phyloP scores from a whole-genome alignment of 1,140 invertebrate genomes.

The Colletes latitarsis region DNA sequence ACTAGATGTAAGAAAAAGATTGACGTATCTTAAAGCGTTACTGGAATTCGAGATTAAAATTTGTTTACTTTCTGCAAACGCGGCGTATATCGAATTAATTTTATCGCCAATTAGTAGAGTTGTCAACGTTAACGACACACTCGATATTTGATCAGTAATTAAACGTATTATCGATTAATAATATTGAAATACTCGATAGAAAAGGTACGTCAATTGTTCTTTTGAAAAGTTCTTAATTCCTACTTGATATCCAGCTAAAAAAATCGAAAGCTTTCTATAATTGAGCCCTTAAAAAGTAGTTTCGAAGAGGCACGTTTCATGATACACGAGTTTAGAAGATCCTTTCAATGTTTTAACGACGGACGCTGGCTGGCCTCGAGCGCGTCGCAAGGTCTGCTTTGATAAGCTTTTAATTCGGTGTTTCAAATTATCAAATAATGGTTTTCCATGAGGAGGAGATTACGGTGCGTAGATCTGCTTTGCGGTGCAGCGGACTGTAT shows the following conservation, averaged over 20 bases:
- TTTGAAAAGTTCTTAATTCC: not conserved
- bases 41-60: too few relatives aligned
- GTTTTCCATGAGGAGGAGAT: constrained; percentile 67
- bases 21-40: too few relatives aligned
- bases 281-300: too few relatives aligned
- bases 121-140: too few relatives aligned
- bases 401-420: constrained; percentile 52
- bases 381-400: constrained; percentile 19
- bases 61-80: too few relatives aligned
- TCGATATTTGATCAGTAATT: too few relatives aligned
- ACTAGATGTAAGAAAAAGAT: too few relatives aligned
- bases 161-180: not conserved
- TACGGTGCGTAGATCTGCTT: constrained; percentile 70
- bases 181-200: not conserved
- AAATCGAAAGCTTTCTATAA: too few relatives aligned
- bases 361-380: not conserved
- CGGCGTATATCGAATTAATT: too few relatives aligned
- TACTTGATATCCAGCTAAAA: too few relatives aligned
- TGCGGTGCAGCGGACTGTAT: constrained; percentile 78
- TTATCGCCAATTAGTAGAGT: too few relatives aligned
- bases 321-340: not conserved
- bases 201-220: not conserved
- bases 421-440: constrained; percentile 69
- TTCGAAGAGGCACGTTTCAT: too few relatives aligned
- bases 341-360: constrained; percentile 11